Evolutionary conservation across 2,113 vertebrate species (phyloP).

Genomic region (Suricata suricatta): DNA sequence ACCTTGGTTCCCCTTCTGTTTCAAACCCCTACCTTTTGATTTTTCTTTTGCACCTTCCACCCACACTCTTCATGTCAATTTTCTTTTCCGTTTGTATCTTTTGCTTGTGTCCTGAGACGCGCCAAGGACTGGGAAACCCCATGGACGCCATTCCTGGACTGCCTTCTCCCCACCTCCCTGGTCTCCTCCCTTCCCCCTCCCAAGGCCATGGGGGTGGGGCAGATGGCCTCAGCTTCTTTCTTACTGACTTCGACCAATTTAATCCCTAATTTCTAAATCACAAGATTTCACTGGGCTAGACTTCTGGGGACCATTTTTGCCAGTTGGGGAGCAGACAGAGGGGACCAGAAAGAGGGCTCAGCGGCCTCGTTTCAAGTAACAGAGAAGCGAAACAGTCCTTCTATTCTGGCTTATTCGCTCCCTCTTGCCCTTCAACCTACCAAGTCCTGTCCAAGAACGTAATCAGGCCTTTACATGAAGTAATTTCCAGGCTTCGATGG

Average conservation of each 20-base stretch:
- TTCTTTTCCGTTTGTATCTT: neutral
- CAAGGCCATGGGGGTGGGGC: neutral
- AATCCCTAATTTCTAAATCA: neutral
- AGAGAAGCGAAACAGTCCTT: neutral
- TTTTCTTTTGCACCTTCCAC: neutral
- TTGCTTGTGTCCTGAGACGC: neutral
- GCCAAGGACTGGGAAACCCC: neutral
- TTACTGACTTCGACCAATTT: neutral
- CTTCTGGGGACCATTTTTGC: neutral
- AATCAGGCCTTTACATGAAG: conserved; percentile 20
- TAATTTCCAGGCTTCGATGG: neutral
- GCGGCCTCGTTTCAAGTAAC: neutral
- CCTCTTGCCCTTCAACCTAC: neutral
- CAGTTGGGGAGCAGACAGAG: neutral
- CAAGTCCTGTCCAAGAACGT: neutral
- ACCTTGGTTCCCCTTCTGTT: neutral
- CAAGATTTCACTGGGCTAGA: neutral
- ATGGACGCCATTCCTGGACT: neutral
- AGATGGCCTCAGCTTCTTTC: neutral
- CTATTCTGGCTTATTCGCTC: neutral
- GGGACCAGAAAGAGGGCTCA: neutral
- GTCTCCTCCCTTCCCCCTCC: too few species aligned
- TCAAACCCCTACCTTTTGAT: neutral
- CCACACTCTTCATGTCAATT: neutral
- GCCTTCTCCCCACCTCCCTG: too few species aligned